Conservation (phyloP, 2,797 vertebrate genomes). For the Todus mexicanus region DNA sequence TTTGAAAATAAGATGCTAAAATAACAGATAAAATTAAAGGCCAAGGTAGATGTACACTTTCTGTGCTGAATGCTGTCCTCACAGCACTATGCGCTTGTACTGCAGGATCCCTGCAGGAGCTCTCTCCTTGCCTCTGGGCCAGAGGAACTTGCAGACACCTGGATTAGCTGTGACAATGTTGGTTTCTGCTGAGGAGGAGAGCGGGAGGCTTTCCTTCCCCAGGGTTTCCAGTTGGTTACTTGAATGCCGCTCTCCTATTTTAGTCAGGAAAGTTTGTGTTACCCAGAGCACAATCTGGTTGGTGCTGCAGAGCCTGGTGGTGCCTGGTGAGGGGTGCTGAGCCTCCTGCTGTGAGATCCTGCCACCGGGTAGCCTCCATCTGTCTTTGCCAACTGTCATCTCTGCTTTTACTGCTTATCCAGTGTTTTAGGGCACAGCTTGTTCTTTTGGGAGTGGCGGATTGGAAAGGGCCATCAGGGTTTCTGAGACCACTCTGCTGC, state of each 20-base stretch:
- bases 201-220: not conserved
- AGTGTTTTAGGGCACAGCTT: not conserved
- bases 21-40: not conserved
- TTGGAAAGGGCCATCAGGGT: not conserved
- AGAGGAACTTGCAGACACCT: not conserved
- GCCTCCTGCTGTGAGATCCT: not conserved
- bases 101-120: not conserved
- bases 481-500: not conserved
- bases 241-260: not conserved
- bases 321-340: constrained; percentile 39
- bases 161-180: not conserved
- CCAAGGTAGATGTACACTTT: not conserved
- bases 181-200: not conserved
- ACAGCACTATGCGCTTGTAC: not conserved
- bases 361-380: constrained; percentile 13
- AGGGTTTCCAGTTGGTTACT: not conserved
- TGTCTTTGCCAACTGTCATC: constrained; percentile 27
- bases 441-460: not conserved
- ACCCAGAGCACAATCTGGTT: not conserved
- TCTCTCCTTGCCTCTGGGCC: not conserved
- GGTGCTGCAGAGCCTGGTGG: not conserved
- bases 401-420: not conserved
- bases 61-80: not conserved
- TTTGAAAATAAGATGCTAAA: not conserved
- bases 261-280: not conserved